Base-by-base conservation (phyloP, 2,113 vertebrate genomes). In the Syngnathus floridae region DNA sequence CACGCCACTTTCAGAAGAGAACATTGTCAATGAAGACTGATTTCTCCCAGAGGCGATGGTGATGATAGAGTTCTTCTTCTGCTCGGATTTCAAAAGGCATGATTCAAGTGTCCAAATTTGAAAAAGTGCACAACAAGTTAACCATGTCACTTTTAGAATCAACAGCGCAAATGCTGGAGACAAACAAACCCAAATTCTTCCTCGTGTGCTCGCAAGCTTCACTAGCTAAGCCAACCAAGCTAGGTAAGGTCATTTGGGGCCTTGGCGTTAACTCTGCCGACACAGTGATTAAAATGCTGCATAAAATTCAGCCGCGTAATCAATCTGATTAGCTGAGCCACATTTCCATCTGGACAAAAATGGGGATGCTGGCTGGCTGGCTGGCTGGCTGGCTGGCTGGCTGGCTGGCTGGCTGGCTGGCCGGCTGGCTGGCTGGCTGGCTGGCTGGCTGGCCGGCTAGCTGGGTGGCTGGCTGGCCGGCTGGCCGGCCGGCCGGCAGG, bases 351-450 rank as follows among this genome's bases (percentile, higher is more conserved):
- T 5, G 11, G 13, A 38, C 5, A 13, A 41, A 61, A n/a, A 41
- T 5, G 37, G 13, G 19, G 61, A 48, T 45, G 17, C 26, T 4
- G 13, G 17, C 72, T 69, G 67, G 72, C 70, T 19, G n/a, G 59
- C 43, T 66, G 57, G 26, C 26, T 26, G 26, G 26, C 26, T 26
- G 26, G 26, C 26, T 26, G 26, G 26, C 26, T 26, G 26, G 26
- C 26, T 26, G 26, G 26, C 22, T 22, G 22, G 22, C 22, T 22
- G 22, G 22, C 22, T 22, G 22, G 22, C 22, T 22, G 22, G 22
- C 22, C 1, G 22, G 22, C 22, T 22, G 22, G 22, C 22, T 22
- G 22, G 22, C 22, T 22, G 22, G 22, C 22, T 22, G 22, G 1
- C 22, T 22, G 22, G 22, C 22, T 22, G 22, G 22, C 22, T 22